Base-by-base conservation (phyloP, 1,140 invertebrate genomes). In the Saccostrea echinata region DNA sequence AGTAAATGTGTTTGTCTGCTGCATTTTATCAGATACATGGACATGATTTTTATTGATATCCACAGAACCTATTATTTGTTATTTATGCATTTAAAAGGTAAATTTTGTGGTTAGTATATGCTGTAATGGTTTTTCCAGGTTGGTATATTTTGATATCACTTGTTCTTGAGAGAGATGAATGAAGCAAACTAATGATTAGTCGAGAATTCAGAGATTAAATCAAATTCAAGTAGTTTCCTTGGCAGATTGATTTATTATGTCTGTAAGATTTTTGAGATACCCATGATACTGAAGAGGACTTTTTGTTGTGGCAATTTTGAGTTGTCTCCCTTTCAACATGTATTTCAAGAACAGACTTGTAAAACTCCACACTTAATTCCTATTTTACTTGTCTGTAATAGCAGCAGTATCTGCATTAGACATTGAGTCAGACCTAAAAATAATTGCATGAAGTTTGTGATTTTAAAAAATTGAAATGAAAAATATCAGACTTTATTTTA, bases 11-110 rank as follows among this genome's bases (percentile, higher is more conserved):
- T 33, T 76, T 76, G 13, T 76, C 68, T 76, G 68, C 13, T 30
- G 27, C 11, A 76, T 33, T 76, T 76, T 30, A 76, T 76, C 68
- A 76, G 27, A 76, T 76, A 76, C 68, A 76, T 76, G 30, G 68
- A 33, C 33, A 76, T 35, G 24, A 33, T 30, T 76, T 76, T 76
- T 27, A 33, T 21, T 61, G n/a, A 61, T 61, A 21, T 61, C n/a
- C 13, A 13, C 33, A 76, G 68, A 76, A 12, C 33, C 27, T 76
- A n/a, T 64, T n/a, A 21, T 64, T 64, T 21, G 8, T 6, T 64
- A n/a, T 64, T 21, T 21, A n/a, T 64, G 1, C 57, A n/a, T 64
- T n/a, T 64, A 24, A 64, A 64, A n/a, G 57, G 13, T 16, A 18
- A 30, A 30, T 76, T 76, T 76, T 30, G 27, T 27, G 68, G 68